Evolutionary conservation across 2,113 vertebrate genomes (phyloP).

Genomic region (Potamarius usumacintae): DNA sequence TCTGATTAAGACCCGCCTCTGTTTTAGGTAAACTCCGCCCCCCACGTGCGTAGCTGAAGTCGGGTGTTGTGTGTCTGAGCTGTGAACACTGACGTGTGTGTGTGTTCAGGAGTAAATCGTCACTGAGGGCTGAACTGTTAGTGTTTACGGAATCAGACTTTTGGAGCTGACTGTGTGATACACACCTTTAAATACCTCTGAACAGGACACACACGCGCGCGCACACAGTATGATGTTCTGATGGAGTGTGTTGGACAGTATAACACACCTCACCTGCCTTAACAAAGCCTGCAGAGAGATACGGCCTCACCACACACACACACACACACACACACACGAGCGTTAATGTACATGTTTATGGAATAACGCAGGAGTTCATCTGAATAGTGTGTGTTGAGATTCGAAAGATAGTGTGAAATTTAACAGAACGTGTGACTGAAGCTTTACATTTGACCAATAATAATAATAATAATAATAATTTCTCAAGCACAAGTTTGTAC

Average conservation of each 20-base stretch:
- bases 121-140: background rate
- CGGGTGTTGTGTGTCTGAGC: background rate
- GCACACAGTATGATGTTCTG: background rate
- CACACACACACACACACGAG: background rate
- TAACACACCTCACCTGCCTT: slow-evolving; percentile 54
- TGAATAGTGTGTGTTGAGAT: background rate
- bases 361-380: background rate
- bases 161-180: background rate
- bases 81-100: background rate
- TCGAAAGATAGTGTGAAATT: background rate
- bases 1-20: background rate
- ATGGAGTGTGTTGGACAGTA: slow-evolving; percentile 37
- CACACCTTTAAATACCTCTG: slow-evolving; percentile 42
- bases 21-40: no score
- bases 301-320: background rate
- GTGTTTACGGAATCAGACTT: background rate
- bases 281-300: slow-evolving; percentile 21
- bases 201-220: slow-evolving; percentile 31
- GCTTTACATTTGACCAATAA: background rate
- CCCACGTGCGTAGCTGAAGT: no score
- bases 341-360: background rate
- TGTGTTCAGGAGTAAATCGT: background rate
- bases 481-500: slow-evolving; percentile 1
- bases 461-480: background rate
- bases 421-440: background rate